Percentiles rank a stretch among this genome's conserved stretches.
Conservation (phyloP, 2,888 invertebrate species). For the Lagria hirta region DNA sequence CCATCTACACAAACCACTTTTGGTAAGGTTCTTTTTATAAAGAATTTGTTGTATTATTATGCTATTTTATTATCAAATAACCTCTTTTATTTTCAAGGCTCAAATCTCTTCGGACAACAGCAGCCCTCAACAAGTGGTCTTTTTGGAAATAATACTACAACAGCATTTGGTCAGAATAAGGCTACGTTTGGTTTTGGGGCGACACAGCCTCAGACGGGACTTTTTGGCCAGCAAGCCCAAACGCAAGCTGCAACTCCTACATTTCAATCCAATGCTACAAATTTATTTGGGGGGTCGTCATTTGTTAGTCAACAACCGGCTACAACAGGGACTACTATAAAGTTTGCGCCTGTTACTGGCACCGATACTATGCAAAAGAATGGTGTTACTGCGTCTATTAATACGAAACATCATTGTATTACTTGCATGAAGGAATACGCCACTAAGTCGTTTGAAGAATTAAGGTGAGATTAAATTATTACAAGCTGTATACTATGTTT, state of each 20-base stretch:
- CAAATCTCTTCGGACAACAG: conserved; percentile 51
- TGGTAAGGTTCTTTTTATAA: too few species aligned
- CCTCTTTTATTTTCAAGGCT: conserved; percentile 7
- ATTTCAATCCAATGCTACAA: conserved; percentile 44
- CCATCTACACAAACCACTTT: conserved; percentile 56
- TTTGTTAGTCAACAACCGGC: conserved; percentile 35
- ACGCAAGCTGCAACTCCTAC: conserved; percentile 48
- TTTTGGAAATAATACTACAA: conserved; percentile 64
- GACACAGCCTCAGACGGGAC: conserved; percentile 38
- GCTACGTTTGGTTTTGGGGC: conserved; percentile 62
- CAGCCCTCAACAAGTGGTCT: conserved; percentile 60
- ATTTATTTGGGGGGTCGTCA: conserved; percentile 58
- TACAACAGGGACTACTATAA: conserved; percentile 73
- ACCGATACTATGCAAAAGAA: conserved; percentile 91
- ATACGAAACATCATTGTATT: conserved; percentile 94
- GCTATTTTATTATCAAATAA: neutral
- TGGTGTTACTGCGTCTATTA: conserved; percentile 81
- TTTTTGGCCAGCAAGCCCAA: conserved; percentile 60
- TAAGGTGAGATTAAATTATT: too few species aligned
- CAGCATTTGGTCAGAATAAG: conserved; percentile 60
- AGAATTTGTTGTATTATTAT: neutral
- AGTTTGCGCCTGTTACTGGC: conserved; percentile 84
- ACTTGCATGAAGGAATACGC: conserved; percentile 99
- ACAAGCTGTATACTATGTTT: too few species aligned
- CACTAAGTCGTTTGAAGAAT: conserved; percentile 88